Base-by-base conservation (phyloP, 2,113 vertebrate species). In the Coracopsis vasa region DNA sequence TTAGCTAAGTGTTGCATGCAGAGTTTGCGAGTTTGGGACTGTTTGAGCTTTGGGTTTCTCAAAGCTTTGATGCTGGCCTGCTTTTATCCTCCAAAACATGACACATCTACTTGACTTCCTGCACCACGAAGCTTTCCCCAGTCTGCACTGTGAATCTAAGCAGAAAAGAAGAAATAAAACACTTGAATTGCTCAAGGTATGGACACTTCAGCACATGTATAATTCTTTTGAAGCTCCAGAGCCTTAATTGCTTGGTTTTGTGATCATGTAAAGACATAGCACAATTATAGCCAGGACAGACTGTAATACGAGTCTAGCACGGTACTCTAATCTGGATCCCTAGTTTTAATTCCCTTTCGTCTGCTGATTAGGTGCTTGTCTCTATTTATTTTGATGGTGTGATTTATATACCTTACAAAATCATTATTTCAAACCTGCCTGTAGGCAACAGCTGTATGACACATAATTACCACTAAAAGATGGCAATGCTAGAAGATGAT, bases 371-470 rank as follows among this genome's bases (percentile, higher is more conserved):
- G 65, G 64, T 7, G 12, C n/a, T 67, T 73, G 12, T 64, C 37
- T 74, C 60, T 67, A 60, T 75, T 84, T 92, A 88, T 87, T 91
- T 96, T 82, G 84, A 82, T 51, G 17, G 28, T 54, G 31, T 86
- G 73, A 91, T 96, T 96, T 81, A 81, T 62, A 72, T n/a, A 88
- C 44, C 51, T 84, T 79, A 72, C 79, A 81, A 81, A 91, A 96
- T 75, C 69, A 90, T 73, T 82, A 95, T 96, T 94, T 79, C 83
- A 85, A 58, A 86, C 80, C 73, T 94, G 69, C 80, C 88, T 85
- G 65, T 39, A 79, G 70, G 95, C 86, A 96, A 88, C 94, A 95
- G 91, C 92, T 95, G 95, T 61, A 93, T 48, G 80, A 67, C 92
- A 88, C 73, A 45, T 87, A 94, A 97, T 89, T 89, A 61, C 44